phyloP scores from a whole-genome alignment of 2,888 invertebrate species.

The Tetrapedia diversipes region DNA sequence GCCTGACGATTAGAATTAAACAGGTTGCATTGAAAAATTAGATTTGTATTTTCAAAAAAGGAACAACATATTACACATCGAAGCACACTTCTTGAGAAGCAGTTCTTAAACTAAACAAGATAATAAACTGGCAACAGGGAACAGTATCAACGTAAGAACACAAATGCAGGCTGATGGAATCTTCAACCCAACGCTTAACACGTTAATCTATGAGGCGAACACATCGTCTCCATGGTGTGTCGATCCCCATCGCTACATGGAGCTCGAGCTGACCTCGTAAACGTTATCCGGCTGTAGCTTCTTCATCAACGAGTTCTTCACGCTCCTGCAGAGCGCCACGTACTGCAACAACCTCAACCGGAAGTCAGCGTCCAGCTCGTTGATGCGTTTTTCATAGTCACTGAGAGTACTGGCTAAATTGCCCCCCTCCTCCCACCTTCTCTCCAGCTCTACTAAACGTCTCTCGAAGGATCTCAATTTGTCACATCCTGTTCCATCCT shows the following conservation, averaged over 20 bases:
- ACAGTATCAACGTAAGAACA: background rate
- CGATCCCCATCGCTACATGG: constrained; percentile 7
- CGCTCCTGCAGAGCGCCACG: constrained; percentile 69
- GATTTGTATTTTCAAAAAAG: constrained; percentile 2
- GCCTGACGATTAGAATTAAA: too few species aligned
- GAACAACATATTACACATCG: constrained; percentile 3
- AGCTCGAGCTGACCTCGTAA: constrained; percentile 55
- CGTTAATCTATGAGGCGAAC: background rate
- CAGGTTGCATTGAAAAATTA: too few species aligned
- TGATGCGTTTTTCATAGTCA: constrained; percentile 36
- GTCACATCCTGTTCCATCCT: background rate
- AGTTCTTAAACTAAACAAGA: background rate
- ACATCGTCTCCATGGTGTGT: too few species aligned
- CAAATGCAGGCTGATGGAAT: background rate
- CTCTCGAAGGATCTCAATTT: constrained; percentile 3
- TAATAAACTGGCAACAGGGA: background rate
- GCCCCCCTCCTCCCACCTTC: background rate
- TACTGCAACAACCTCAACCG: constrained; percentile 70
- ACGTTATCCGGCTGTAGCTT: constrained; percentile 58
- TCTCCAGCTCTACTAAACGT: background rate
- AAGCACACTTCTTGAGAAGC: too few species aligned
- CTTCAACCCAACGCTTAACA: background rate
- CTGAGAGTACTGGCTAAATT: constrained; percentile 16
- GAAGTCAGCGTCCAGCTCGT: constrained; percentile 58
- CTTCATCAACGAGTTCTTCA: constrained; percentile 65